Evolutionary conservation across 2,888 invertebrate species (phyloP).

Genomic region (Meghimatium bilineatum): DNA sequence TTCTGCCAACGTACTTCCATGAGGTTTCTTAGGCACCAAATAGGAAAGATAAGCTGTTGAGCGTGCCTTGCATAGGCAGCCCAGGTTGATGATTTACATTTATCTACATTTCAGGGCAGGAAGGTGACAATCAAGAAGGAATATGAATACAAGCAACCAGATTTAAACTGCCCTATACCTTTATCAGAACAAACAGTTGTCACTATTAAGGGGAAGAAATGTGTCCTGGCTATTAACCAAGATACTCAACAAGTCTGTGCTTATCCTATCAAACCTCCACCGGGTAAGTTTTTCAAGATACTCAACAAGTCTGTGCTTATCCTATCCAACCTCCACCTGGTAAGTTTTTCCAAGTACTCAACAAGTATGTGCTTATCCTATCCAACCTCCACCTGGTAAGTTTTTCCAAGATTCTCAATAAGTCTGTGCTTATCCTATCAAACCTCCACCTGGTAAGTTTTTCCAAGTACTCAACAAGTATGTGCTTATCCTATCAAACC

Average conservation of each 20-base stretch:
- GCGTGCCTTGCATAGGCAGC: too few relatives aligned
- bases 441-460: slow-evolving; percentile 60
- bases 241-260: slow-evolving; percentile 76
- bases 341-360: slow-evolving; percentile 29
- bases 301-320: slow-evolving; percentile 73
- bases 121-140: slow-evolving; percentile 14
- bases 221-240: slow-evolving; percentile 75
- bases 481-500: slow-evolving; percentile 76
- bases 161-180: slow-evolving; percentile 67
- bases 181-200: slow-evolving; percentile 73
- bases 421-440: slow-evolving; percentile 76
- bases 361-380: slow-evolving; percentile 76
- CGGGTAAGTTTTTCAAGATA: slow-evolving; percentile 51
- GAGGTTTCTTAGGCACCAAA: too few relatives aligned
- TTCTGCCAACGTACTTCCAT: too few relatives aligned
- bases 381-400: slow-evolving; percentile 64
- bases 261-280: slow-evolving; percentile 72
- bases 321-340: slow-evolving; percentile 70
- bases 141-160: slow-evolving; percentile 56
- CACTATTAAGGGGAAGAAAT: slow-evolving; percentile 76
- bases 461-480: slow-evolving; percentile 57
- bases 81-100: not conserved
- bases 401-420: slow-evolving; percentile 53
- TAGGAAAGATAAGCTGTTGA: too few relatives aligned
- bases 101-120: not conserved